Base-by-base conservation (phyloP, 1,140 invertebrate genomes). In the Tetramorium simillimum region DNA sequence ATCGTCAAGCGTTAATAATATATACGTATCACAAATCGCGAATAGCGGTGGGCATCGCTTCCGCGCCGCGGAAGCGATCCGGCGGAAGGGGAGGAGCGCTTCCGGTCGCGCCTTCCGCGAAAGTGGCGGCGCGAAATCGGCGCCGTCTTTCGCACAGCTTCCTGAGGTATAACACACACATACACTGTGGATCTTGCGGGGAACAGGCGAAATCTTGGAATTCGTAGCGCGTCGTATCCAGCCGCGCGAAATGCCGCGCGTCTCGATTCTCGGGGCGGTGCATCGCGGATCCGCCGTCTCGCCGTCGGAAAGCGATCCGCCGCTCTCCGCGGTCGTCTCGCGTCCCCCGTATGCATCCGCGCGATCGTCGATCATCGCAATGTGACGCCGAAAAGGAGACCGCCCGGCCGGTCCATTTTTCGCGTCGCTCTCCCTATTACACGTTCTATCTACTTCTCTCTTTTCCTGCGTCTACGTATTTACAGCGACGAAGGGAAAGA, bases 401-500 rank as follows among this genome's bases (percentile, higher is more conserved):
- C 63, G 62, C 60, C 76, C 85, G 85, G 65, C 10, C 81, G 81
- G 62, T 49, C 65, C 43, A 53, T 85, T 46, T 85, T 28, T 85
- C 75, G 78, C 67, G 37, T 85, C 69, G 63, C 75, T 88, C 73
- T 86, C 65, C 88, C 14, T 86, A 80, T 67, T 51, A 78, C 24
- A n/a, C 56, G 12, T 86, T 89, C 82, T 90, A 90, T 85, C 85
- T 90, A 84, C 37, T 77, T 69, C 63, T 65, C 81, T 37, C 21
- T 86, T 77, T 37, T 40, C n/a, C 58, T 80, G 78, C 76, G 67
- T 65, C 77, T 91, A 89, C 88, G 73, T 93, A 93, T 93, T 90
- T 93, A 93, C 92, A 93, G 73, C 85, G 81, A 90, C 90, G 92
- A 91, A 89, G 91, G 88, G 93, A 93, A 90, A 88, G 78, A 87